Evolutionary conservation across 2,797 vertebrate species (phyloP).

Genomic region (Discoglossus pictus): DNA sequence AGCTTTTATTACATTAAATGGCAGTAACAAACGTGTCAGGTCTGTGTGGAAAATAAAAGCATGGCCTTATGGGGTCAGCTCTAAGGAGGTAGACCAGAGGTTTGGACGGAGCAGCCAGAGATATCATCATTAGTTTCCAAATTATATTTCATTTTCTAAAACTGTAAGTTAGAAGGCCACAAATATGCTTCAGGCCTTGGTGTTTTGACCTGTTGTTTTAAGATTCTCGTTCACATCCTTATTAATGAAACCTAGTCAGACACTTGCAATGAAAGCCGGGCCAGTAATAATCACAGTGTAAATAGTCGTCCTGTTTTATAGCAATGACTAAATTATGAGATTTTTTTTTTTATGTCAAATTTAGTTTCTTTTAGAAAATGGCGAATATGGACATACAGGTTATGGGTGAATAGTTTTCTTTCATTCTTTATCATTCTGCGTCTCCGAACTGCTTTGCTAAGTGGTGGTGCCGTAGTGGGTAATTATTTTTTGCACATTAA

Average conservation of each 20-base stretch:
- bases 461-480: background rate
- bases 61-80: slow-evolving; percentile 10
- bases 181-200: background rate
- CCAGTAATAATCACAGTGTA: background rate
- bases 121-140: slow-evolving; percentile 40
- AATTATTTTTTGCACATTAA: slow-evolving; percentile 9
- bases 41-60: slow-evolving; percentile 42
- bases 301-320: background rate
- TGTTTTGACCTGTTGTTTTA: slow-evolving; percentile 2
- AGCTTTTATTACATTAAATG: slow-evolving; percentile 56
- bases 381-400: too few species aligned
- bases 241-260: background rate
- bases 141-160: slow-evolving; percentile 28
- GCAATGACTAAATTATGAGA: background rate
- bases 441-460: background rate
- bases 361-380: too few species aligned
- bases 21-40: slow-evolving; percentile 46
- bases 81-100: slow-evolving; percentile 41
- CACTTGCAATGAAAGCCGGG: background rate
- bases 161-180: slow-evolving; percentile 32
- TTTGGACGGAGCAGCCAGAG: slow-evolving; percentile 8
- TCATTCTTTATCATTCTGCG: background rate
- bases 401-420: too few species aligned
- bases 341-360: too few species aligned
- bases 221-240: background rate